Base-by-base conservation (phyloP, 2,888 invertebrate genomes). In the Hofmannophila pseudospretella region DNA sequence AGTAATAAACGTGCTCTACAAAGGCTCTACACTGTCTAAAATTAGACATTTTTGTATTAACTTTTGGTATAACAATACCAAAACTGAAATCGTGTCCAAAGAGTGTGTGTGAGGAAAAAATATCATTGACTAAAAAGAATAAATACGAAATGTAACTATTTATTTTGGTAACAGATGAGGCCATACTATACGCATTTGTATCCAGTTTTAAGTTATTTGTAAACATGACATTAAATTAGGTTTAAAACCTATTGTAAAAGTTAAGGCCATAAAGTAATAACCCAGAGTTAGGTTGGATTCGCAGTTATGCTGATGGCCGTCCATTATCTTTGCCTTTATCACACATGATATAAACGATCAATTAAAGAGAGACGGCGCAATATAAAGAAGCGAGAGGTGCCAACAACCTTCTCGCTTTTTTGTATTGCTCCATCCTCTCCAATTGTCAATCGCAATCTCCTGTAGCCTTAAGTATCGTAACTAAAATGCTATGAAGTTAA, bases 61-160 rank as follows among this genome's bases (percentile, higher is more conserved):
- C 43, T 49, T 49, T 55, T 56, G 66, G 62, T 63, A 57, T 66
- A 49, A 46, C 39, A 44, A 54, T 77, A 71, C 80, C 74, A 73
- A 71, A 69, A 54, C 53, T 28, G 55, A 16, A 63, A 78, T 68
- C 71, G 61, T 76, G 81, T 84, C 84, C 82, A 84, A 84, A 84
- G 84, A 81, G n/a, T 59, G 68, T 54, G 55, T 47, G 47, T 26
- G 65, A 64, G 57, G 33, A 61, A 54, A 48, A 44, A 57, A 66
- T 72, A 69, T 71, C 67, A 67, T 53, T 55, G 49, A 47, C 38
- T 44, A 47, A 45, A 42, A 51, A n/a, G n/a, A n/a, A n/a, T n/a
- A n/a, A n/a, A 48, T 46, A 47, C 52, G 55, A 54, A 44, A 57
- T n/a, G n/a, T 50, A 51, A 51, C 61, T 76, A 77, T 80, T 76